Conservation (phyloP, 2,797 vertebrate genomes). For the Erpetoichthys calabaricus region DNA sequence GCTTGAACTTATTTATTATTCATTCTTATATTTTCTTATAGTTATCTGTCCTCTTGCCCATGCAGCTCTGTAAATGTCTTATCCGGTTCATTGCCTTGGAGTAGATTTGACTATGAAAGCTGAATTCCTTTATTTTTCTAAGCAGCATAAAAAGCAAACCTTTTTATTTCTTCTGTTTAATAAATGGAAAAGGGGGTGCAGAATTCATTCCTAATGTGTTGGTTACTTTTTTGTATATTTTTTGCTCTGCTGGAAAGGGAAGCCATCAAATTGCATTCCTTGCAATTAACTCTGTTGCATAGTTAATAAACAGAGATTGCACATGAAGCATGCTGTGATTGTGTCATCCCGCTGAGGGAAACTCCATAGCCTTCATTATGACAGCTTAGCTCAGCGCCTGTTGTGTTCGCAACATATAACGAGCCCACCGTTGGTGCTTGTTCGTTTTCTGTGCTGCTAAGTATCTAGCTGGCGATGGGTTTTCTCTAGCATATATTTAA, state of each 20-base stretch:
- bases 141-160: too few relatives aligned
- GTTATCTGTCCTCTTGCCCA: too few relatives aligned
- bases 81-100: too few relatives aligned
- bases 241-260: not conserved
- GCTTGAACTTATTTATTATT: too few relatives aligned
- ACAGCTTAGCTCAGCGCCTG: not conserved
- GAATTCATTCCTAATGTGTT: too few relatives aligned
- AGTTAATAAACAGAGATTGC: conserved; percentile 1
- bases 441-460: not conserved
- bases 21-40: too few relatives aligned
- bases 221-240: not conserved
- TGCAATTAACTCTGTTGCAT: conserved; percentile 4
- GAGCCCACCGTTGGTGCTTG: not conserved
- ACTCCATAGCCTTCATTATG: conserved; percentile 1
- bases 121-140: too few relatives aligned
- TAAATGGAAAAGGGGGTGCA: too few relatives aligned
- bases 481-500: conserved; percentile 1
- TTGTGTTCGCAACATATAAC: not conserved
- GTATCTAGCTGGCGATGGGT: not conserved
- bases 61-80: too few relatives aligned
- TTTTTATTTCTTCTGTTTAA: too few relatives aligned
- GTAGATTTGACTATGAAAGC: too few relatives aligned
- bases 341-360: conserved; percentile 1
- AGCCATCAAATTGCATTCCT: not conserved
- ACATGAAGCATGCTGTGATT: conserved; percentile 1